These are phyloP conservation scores for Caenorhabditis latens DNA, from an alignment of 1,140 invertebrate species.

Conservation along the genomic window DNA sequence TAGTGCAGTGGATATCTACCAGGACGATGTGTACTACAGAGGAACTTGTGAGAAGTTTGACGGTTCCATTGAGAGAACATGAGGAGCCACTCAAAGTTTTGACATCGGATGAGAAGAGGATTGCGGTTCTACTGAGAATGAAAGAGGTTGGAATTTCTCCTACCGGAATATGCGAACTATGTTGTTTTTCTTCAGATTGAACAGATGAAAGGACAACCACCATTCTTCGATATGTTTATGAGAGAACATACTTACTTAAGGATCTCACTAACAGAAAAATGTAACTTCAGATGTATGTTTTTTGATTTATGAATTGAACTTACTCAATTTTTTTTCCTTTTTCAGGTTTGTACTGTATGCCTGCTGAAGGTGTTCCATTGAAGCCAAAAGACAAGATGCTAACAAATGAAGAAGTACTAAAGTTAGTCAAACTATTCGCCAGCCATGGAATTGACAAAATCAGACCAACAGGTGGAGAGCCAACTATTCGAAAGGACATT, in stretches of 20 bases:
- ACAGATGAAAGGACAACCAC: slow-evolving; percentile 26
- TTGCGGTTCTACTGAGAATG: slow-evolving; percentile 10
- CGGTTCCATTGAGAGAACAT: slow-evolving; percentile 12
- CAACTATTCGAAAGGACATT: slow-evolving; percentile 89
- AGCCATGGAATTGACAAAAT: slow-evolving; percentile 91
- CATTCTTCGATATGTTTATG: slow-evolving; percentile 85
- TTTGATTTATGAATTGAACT: background rate
- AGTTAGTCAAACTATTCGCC: slow-evolving; percentile 87
- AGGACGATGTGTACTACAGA: background rate
- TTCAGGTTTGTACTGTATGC: slow-evolving; percentile 94
- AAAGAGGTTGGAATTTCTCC: background rate
- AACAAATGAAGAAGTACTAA: slow-evolving; percentile 87
- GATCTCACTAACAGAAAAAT: slow-evolving; percentile 94
- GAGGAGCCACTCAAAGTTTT: background rate
- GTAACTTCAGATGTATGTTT: slow-evolving; percentile 90
- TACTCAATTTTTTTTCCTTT: slow-evolving; percentile 54
- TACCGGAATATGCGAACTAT: background rate
- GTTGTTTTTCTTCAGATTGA: slow-evolving; percentile 15
- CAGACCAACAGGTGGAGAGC: slow-evolving; percentile 95
- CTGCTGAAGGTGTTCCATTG: slow-evolving; percentile 89
- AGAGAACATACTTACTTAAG: slow-evolving; percentile 91
- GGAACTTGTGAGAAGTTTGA: slow-evolving; percentile 20
- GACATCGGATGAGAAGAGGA: background rate
- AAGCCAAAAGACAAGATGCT: slow-evolving; percentile 82
- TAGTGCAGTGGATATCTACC: background rate